Percentiles rank a stretch among this genome's conserved stretches.
phyloP scores from a whole-genome alignment of 2,888 invertebrate genomes.

The Matsumyia berberina region DNA sequence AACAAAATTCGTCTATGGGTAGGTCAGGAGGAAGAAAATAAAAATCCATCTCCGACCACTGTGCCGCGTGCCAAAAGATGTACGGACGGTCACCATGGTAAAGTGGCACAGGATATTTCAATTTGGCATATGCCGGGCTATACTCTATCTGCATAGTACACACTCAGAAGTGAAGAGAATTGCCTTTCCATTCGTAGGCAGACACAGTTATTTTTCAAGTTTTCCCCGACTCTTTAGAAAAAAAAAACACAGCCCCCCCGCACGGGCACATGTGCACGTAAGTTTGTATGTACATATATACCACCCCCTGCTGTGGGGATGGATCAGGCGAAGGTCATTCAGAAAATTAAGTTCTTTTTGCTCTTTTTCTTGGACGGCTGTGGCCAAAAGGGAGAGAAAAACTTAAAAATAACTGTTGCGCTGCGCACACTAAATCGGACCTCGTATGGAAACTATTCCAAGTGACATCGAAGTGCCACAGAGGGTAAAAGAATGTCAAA shows the following conservation, averaged over 20 bases:
- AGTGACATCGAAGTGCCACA: background rate
- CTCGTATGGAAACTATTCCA: conserved; percentile 36
- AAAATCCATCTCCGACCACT: conserved; percentile 26
- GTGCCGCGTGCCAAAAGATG: conserved; percentile 31
- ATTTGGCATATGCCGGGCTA: conserved; percentile 35
- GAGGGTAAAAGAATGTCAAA: background rate
- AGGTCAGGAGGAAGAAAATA: conserved; percentile 63
- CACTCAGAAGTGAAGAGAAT: conserved; percentile 20
- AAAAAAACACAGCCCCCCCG: conserved; percentile 30
- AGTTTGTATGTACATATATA: background rate
- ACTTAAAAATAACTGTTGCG: conserved; percentile 72
- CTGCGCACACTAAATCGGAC: conserved; percentile 48
- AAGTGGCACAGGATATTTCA: conserved; percentile 22
- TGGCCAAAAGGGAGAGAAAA: conserved; percentile 20
- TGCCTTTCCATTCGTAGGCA: conserved; percentile 49
- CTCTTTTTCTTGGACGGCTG: conserved; percentile 32
- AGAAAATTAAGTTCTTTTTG: conserved; percentile 41
- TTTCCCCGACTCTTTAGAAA: conserved; percentile 41
- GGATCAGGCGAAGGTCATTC: conserved; percentile 62
- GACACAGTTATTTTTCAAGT: conserved; percentile 49
- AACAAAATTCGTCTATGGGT: conserved; percentile 68
- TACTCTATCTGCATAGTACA: conserved; percentile 1
- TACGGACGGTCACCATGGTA: conserved; percentile 27
- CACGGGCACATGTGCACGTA: conserved; percentile 20
- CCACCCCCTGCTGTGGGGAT: conserved; percentile 13